phyloP scores from a whole-genome alignment of 2,888 invertebrate genomes.

The Diadegma fenestrale region DNA sequence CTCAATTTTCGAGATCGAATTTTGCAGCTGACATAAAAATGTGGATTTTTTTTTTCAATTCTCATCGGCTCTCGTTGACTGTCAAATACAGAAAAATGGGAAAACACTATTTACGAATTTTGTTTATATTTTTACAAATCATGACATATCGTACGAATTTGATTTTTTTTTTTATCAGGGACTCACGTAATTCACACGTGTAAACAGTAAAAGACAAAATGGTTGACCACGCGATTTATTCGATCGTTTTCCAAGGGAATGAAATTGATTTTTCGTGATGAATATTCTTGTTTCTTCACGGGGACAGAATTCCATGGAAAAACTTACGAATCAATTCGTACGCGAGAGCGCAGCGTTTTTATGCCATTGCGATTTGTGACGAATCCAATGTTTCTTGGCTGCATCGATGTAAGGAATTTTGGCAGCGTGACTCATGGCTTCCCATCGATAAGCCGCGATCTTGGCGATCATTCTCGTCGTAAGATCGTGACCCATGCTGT shows the following conservation, averaged over 20 bases:
- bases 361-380: slow-evolving; percentile 63
- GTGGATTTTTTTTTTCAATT: slow-evolving; percentile 8
- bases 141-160: background rate
- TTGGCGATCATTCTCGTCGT: slow-evolving; percentile 72
- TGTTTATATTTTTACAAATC: background rate
- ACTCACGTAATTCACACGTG: background rate
- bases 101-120: background rate
- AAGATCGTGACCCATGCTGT: slow-evolving; percentile 67
- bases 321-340: slow-evolving; percentile 35
- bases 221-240: background rate
- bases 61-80: background rate
- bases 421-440: slow-evolving; percentile 68
- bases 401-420: slow-evolving; percentile 70
- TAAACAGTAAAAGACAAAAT: background rate
- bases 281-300: slow-evolving; percentile 27
- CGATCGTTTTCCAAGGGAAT: background rate
- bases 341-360: slow-evolving; percentile 65
- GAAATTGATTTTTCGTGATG: background rate
- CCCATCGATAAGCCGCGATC: slow-evolving; percentile 74
- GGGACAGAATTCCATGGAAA: background rate
- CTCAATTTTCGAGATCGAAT: slow-evolving; percentile 17
- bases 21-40: background rate
- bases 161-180: background rate
- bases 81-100: background rate
- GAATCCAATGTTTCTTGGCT: slow-evolving; percentile 63